Evolutionary conservation across 2,113 vertebrate species (phyloP).

Genomic region (Zosterops borbonicus): DNA sequence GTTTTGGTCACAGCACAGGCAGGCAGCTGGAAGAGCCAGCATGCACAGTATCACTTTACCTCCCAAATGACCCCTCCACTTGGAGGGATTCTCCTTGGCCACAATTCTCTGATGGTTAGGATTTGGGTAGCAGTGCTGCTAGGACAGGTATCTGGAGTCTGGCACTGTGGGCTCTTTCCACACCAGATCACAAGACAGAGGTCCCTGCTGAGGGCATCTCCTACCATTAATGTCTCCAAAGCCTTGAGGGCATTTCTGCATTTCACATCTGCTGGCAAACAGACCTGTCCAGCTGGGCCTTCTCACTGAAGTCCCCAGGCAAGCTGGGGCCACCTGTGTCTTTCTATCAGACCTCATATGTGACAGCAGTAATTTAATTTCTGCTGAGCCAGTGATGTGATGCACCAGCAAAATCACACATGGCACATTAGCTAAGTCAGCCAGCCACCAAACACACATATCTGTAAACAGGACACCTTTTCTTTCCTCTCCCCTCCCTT

Average conservation of each 20-base stretch:
- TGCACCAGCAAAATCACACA: background rate
- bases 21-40: background rate
- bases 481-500: background rate
- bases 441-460: background rate
- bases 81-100: background rate
- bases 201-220: background rate
- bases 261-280: background rate
- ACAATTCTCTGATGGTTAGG: background rate
- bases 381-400: accelerated
- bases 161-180: background rate
- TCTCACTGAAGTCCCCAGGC: background rate
- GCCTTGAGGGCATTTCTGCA: background rate
- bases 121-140: background rate
- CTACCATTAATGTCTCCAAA: background rate
- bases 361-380: background rate
- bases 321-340: background rate
- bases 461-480: background rate
- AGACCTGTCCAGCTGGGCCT: background rate
- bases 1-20: background rate
- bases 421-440: background rate
- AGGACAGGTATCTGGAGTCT: background rate
- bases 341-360: background rate
- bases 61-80: background rate
- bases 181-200: accelerated
- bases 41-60: background rate